Base-by-base conservation (phyloP, 2,888 invertebrate species). In the Maniola hyperantus region DNA sequence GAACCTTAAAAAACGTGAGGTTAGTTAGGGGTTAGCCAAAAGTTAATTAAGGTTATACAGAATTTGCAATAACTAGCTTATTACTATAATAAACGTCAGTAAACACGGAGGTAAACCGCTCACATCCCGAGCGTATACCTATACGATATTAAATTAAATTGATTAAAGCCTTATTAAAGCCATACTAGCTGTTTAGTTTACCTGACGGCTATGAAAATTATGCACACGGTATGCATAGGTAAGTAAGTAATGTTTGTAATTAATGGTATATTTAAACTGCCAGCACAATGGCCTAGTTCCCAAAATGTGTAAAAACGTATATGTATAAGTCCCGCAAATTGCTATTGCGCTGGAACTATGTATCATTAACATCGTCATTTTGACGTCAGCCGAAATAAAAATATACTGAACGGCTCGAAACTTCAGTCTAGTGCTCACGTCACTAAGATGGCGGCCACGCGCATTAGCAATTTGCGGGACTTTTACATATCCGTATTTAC, bases 81-180 rank as follows among this genome's bases (percentile, higher is more conserved):
- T 54, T 36, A 15, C 8, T 36, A 54, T 54, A 36, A 54, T 54
- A 54, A 54, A 54, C 34, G 36, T 54, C 54, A n/a, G 36, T 36
- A 36, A 36, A 36, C 36, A 10, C 26, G 20, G 54, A 34, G 54
- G 54, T 36, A 15, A 36, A 36, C 15, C 13, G 36, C 36, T 54
- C 34, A 15, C 15, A 15, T 8, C 36, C 36, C 5, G 36, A 36
- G 10, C 36, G 34, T 36, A 36, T 34, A n/a, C 15, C n/a, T n/a
- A n/a, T n/a, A 34, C 15, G 15, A 54, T 54, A 54, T 54, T 36
- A 36, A 54, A 54, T 54, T 36, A 54, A 36, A 36, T 54, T 54
- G 34, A 54, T 36, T 15, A 54, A 54, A 54, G 54, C 36, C 36
- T 26, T 26, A 26, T 26, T 26, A 26, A 26, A 26, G 26, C 26